These are phyloP conservation scores for Listronotus oregonensis DNA, from an alignment of 1,140 invertebrate genomes.

Conservation along the genomic window DNA sequence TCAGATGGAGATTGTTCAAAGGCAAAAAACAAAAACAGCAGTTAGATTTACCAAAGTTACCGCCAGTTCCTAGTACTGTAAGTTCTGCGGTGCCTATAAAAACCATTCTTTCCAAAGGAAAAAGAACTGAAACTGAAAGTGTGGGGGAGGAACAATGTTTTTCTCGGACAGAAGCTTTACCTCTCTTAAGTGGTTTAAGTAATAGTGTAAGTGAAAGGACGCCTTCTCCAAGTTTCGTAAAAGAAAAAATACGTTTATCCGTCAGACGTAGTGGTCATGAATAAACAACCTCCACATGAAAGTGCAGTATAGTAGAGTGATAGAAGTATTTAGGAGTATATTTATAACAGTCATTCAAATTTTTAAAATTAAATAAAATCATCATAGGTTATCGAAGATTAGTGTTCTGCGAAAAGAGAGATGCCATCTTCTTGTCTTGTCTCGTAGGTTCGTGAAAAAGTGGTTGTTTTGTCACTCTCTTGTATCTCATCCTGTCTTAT, in stretches of 20 bases:
- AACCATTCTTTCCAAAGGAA: constrained; percentile 59
- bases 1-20: constrained; percentile 43
- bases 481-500: too few species aligned
- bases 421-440: too few species aligned
- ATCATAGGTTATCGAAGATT: background rate
- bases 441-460: too few species aligned
- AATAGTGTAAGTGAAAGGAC: constrained; percentile 57
- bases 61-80: constrained; percentile 24
- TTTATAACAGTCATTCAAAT: background rate
- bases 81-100: constrained; percentile 47
- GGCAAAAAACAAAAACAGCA: constrained; percentile 43
- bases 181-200: constrained; percentile 61
- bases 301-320: constrained; percentile 34
- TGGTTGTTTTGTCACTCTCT: too few species aligned
- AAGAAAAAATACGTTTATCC: constrained; percentile 68
- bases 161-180: constrained; percentile 60
- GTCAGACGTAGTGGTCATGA: constrained; percentile 41
- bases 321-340: background rate
- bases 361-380: background rate
- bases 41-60: constrained; percentile 21
- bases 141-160: constrained; percentile 49
- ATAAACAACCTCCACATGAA: constrained; percentile 35
- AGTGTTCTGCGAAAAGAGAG: too few species aligned
- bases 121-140: constrained; percentile 36
- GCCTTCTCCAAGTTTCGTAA: constrained; percentile 62